Evolutionary conservation across 2,888 invertebrate species (phyloP), one percentile per base, ranked within the genome.

Genomic region (Mermis nigrescens): DNA sequence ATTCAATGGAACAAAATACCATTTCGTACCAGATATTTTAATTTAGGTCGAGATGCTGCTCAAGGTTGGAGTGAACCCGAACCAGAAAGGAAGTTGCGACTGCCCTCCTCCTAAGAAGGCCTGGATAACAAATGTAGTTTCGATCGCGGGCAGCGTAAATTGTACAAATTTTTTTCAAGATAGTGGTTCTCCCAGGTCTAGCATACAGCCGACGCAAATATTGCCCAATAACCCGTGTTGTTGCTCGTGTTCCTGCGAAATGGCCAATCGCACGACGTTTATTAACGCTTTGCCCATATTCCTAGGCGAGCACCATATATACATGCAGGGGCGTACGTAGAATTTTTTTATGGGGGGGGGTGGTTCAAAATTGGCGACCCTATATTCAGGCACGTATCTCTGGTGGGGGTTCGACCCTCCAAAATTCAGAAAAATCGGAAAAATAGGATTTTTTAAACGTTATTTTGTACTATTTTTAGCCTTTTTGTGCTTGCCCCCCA

Each of bases 61-160:
- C 53, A 77, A 77, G 62, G 76, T 76, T 67, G 77, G 78, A 38
- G 73, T 79, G 58, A 79, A 80, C 65, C 79, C 80, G 1, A 80
- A 80, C 68, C 75, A 77, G 61, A 53, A 53, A 53, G 54, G 54
- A 12, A 7, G 29, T 7, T 53, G 54, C 54, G 54, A 53, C 27
- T 53, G 54, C 22, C 65, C 70, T 15, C 68, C 68, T 45, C 67
- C 64, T 46, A 53, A 31, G 29, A 53, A 53, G 29, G 31, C 54
- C 54, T 4, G 7, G 62, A 66, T 61, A 46, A 68, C 64, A 1
- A 66, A 67, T 1, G 63, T 68, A 68, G 32, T 70, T 69, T 56
- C 67, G 69, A 19, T 68, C 69, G 4, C 62, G 67, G 15, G 65
- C 66, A 3, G 66, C 68, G n/a, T n/a, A n/a, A n/a, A n/a, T n/a